A percentile compares a stretch with the other conserved stretches of the same genome.
Evolutionary conservation across 2,113 vertebrate species (phyloP).

Genomic region (Malurus alboscapulatus): DNA sequence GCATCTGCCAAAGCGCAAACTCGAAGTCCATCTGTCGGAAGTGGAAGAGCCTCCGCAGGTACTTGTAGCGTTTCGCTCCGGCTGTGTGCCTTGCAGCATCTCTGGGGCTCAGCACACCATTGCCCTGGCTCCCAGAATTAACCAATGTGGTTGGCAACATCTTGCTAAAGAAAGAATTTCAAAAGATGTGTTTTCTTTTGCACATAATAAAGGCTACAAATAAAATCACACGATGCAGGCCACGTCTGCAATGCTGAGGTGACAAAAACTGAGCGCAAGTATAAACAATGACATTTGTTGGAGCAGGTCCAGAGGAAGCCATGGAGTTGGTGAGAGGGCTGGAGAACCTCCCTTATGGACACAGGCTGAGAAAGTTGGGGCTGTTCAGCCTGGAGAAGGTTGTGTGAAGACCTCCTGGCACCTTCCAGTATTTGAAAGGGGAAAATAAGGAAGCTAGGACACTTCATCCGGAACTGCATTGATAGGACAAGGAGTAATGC

Average conservation of each 20-base stretch:
- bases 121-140: constrained; percentile 73
- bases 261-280: neutral
- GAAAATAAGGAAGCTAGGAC: neutral
- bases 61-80: constrained; percentile 94
- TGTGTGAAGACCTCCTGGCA: neutral
- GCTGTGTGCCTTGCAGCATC: constrained; percentile 92
- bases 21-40: constrained; percentile 97
- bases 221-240: accelerated
- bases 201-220: accelerated
- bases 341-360: neutral
- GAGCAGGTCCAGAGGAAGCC: neutral
- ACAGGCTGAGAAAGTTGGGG: neutral
- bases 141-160: constrained; percentile 89
- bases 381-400: neutral
- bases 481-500: neutral
- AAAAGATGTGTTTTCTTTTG: neutral
- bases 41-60: constrained; percentile 88
- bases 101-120: constrained; percentile 76
- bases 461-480: no score
- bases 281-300: neutral
- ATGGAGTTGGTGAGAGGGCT: neutral
- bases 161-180: constrained; percentile 34
- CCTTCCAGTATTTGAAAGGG: neutral
- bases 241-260: accelerated
- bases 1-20: constrained; percentile 97